Evolutionary conservation across 1,140 invertebrate genomes (phyloP).

Genomic region (Apis laboriosa): DNA sequence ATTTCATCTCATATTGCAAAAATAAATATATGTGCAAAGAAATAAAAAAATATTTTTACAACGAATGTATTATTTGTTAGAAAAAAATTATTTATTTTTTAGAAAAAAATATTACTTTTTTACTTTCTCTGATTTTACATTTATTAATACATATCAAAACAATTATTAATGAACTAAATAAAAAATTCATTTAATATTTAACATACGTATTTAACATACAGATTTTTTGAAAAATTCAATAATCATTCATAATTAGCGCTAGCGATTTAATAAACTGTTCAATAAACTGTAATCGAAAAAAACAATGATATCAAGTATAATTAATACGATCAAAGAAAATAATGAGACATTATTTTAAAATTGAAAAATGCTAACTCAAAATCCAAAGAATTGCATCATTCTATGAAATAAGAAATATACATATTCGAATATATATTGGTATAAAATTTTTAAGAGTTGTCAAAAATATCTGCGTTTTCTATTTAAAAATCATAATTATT

Average conservation of each 20-base stretch:
- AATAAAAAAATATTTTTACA: neutral
- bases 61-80: neutral
- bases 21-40: neutral
- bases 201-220: neutral
- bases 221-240: neutral
- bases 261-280: neutral
- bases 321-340: neutral
- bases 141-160: neutral
- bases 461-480: constrained; percentile 54
- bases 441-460: neutral
- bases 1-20: neutral
- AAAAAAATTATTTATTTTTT: neutral
- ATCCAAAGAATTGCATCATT: constrained; percentile 55
- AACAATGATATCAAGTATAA: neutral
- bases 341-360: neutral
- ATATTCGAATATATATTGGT: neutral
- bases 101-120: neutral
- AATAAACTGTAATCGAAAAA: neutral
- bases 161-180: neutral
- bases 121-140: neutral
- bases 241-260: neutral
- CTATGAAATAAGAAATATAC: constrained; percentile 27
- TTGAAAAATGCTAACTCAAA: neutral
- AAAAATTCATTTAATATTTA: neutral
- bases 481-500: neutral